Conservation (phyloP, 1,140 invertebrate genomes). For the Papilio dardanus region DNA sequence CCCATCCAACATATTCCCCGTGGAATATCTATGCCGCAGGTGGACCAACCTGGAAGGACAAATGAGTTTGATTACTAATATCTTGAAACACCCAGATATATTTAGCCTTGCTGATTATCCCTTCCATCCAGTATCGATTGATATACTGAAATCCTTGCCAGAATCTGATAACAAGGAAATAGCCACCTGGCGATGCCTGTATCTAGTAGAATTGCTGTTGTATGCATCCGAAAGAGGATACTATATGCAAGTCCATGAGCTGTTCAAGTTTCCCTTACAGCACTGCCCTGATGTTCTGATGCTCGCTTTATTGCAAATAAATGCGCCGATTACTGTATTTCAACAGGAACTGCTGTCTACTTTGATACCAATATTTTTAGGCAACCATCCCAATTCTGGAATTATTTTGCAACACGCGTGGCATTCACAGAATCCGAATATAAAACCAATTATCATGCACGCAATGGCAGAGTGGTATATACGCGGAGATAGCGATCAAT, state of each 20-base stretch:
- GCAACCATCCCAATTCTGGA: conserved; percentile 96
- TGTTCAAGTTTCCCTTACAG: conserved; percentile 96
- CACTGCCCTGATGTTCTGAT: conserved; percentile 97
- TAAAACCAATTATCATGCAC: conserved; percentile 95
- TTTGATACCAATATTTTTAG: conserved; percentile 95
- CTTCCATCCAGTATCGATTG: conserved; percentile 92
- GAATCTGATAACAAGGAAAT: conserved; percentile 97
- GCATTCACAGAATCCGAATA: conserved; percentile 89
- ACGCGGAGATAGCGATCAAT: conserved; percentile 95
- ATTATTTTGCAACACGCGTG: conserved; percentile 97
- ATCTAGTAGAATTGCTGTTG: conserved; percentile 94
- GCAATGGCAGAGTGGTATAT: conserved; percentile 99
- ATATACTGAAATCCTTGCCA: conserved; percentile 95
- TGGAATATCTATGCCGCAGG: conserved; percentile 93
- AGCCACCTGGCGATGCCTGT: conserved; percentile 94
- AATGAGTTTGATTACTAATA: conserved; percentile 92
- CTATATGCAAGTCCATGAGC: conserved; percentile 91
- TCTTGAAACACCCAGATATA: conserved; percentile 95
- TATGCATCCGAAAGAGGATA: conserved; percentile 94
- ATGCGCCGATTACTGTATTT: conserved; percentile 87
- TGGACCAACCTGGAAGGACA: conserved; percentile 98
- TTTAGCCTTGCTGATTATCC: conserved; percentile 97
- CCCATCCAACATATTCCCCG: conserved; percentile 90
- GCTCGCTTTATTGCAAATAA: conserved; percentile 93
- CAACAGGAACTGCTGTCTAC: conserved; percentile 93